Percentiles rank a stretch among this genome's conserved stretches.
Conservation (phyloP, 1,140 invertebrate genomes). For the Bursaphelenchus mucronatus region DNA sequence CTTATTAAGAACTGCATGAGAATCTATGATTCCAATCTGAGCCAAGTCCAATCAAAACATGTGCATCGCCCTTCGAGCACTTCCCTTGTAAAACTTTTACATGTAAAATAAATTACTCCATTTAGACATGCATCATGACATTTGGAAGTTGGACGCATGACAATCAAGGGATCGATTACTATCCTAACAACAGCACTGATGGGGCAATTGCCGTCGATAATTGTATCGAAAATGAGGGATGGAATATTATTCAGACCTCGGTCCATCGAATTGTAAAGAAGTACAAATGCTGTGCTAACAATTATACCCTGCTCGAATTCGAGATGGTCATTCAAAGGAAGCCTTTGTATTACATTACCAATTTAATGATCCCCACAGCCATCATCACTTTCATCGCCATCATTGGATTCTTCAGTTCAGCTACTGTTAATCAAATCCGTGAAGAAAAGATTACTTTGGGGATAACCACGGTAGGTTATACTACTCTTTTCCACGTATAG, state of each 20-base stretch:
- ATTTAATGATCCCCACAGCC: slow-evolving; percentile 50
- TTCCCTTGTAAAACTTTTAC: too few species aligned
- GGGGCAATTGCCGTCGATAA: slow-evolving; percentile 39
- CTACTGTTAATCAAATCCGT: slow-evolving; percentile 50
- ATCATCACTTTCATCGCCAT: slow-evolving; percentile 59
- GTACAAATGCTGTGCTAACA: slow-evolving; percentile 45
- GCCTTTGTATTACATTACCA: slow-evolving; percentile 56
- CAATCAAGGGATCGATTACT: slow-evolving; percentile 53
- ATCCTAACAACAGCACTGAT: slow-evolving; percentile 31
- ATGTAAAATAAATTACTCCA: too few species aligned
- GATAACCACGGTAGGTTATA: slow-evolving; percentile 33
- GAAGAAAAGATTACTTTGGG: slow-evolving; percentile 54
- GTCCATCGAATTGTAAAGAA: slow-evolving; percentile 33
- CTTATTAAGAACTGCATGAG: too few species aligned
- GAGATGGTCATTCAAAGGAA: slow-evolving; percentile 51
- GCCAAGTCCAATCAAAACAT: slow-evolving; percentile 20
- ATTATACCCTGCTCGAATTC: slow-evolving; percentile 56
- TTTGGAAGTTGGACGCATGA: slow-evolving; percentile 64
- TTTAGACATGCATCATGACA: slow-evolving; percentile 34
- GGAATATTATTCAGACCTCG: slow-evolving; percentile 39
- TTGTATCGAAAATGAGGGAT: slow-evolving; percentile 51
- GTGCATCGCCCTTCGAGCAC: too few species aligned
- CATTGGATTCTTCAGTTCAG: slow-evolving; percentile 55
- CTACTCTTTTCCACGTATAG: too few species aligned
- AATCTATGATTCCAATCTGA: slow-evolving; percentile 3